Percentiles rank a stretch among this genome's conserved stretches.
These are phyloP conservation scores for Lycodopsis pacificus DNA, from an alignment of 2,797 vertebrate genomes.

Conservation along the genomic window DNA sequence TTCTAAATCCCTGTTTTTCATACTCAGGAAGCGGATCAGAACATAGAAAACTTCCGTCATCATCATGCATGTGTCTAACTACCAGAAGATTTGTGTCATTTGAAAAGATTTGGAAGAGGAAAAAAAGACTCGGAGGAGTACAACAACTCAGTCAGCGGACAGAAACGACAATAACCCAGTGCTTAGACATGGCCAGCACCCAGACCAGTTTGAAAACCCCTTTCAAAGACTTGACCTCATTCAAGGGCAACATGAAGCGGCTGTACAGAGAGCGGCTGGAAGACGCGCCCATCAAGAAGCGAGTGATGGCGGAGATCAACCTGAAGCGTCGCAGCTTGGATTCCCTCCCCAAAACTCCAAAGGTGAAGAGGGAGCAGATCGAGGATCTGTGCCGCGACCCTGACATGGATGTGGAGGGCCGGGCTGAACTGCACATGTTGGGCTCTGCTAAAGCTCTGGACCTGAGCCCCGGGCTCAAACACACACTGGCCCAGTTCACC, in stretches of 20 bases:
- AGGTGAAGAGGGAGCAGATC: constrained; percentile 92
- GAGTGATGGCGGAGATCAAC: constrained; percentile 91
- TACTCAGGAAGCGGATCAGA: constrained; percentile 72
- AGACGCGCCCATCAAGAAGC: constrained; percentile 90
- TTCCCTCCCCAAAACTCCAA: constrained; percentile 84
- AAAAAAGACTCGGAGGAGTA: constrained; percentile 55
- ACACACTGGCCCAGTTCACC: constrained; percentile 97
- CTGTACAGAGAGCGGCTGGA: constrained; percentile 86
- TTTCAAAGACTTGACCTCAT: constrained; percentile 85
- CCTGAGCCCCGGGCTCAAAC: constrained; percentile 96
- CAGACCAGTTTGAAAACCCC: constrained; percentile 85
- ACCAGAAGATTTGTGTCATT: constrained; percentile 76
- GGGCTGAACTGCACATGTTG: constrained; percentile 80
- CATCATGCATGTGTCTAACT: constrained; percentile 80
- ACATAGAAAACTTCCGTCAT: constrained; percentile 60
- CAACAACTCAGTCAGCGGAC: constrained; percentile 55
- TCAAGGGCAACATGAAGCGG: constrained; percentile 86
- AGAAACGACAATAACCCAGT: constrained; percentile 56
- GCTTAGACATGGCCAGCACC: constrained; percentile 82
- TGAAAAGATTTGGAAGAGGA: constrained; percentile 63
- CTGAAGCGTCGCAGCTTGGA: constrained; percentile 86
- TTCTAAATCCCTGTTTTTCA: constrained; percentile 43
- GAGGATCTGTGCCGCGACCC: constrained; percentile 80
- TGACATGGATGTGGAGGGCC: constrained; percentile 81
- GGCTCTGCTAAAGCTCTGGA: constrained; percentile 89